Base-by-base conservation (phyloP, 2,888 invertebrate genomes). In the Leucania comma region DNA sequence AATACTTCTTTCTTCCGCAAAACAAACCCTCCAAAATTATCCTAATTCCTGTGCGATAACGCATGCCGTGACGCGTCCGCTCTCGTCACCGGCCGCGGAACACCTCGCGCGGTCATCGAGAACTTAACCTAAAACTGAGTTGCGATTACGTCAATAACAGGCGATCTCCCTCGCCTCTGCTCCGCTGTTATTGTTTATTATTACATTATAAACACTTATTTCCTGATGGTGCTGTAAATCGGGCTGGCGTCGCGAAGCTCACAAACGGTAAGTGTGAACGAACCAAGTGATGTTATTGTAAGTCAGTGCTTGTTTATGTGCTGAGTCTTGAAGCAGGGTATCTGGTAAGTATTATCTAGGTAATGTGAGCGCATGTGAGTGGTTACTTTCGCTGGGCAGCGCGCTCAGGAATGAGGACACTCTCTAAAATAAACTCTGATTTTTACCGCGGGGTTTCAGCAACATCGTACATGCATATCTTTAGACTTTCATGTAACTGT, bases 351-450 rank as follows among this genome's bases (percentile, higher is more conserved):
- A 87, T 88, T 88, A 90, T 86, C 87, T 89, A 89, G 88, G 88
- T 87, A 84, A 87, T 88, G 86, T 88, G 88, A 87, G 87, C 88
- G 90, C 83, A 81, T 76, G 80, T 76, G 82, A 88, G 86, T 86
- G 82, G 89, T 89, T 90, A 93, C 93, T 93, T 94, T 94, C 93
- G 88, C 93, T 91, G 86, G 84, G 86, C 73, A 83, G 82, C 85
- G 87, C 88, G 87, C 88, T 87, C 85, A 88, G 87, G 89, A 94
- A 94, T 93, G 94, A 91, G 94, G 93, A 88, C 90, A 88, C 85
- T 91, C 90, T 93, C 91, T 91, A 93, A 92, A 92, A 93, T 93
- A 93, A 92, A 89, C 92, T 82, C 82, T 74, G 88, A 88, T 93
- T 93, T 93, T 93, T 92, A 90, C 86, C 87, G 89, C 86, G 71